A percentile compares a stretch with the other conserved stretches of the same genome.
These are phyloP conservation scores for Zaprionus obscuricornis DNA, from an alignment of 2,888 invertebrate species.

Conservation along the genomic window DNA sequence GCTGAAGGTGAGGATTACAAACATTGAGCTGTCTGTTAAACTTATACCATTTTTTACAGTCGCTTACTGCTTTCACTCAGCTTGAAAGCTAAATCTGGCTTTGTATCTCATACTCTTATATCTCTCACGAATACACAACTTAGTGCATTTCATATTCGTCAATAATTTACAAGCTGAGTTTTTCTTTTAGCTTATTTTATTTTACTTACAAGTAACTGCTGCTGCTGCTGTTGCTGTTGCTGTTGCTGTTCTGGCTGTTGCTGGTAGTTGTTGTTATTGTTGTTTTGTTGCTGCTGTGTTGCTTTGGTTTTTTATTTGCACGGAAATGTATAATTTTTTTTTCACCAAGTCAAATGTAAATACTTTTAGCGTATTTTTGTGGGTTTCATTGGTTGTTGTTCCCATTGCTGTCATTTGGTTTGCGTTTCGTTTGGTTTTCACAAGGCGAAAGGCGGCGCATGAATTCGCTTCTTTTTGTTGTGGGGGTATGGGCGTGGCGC, in stretches of 20 bases:
- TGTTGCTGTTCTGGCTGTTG: conserved; percentile 8
- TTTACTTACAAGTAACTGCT: conserved; percentile 30
- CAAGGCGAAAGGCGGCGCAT: background rate
- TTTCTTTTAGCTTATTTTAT: conserved; percentile 18
- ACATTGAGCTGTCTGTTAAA: too few relatives aligned
- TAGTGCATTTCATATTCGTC: conserved; percentile 61
- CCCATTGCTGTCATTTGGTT: conserved; percentile 52
- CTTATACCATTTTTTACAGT: too few relatives aligned
- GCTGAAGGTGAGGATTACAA: too few relatives aligned
- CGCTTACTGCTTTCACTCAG: too few relatives aligned
- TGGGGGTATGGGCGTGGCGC: conserved; percentile 57
- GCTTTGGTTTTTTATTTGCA: conserved; percentile 73
- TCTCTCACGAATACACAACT: conserved; percentile 3
- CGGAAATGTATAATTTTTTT: conserved; percentile 78
- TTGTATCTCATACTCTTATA: background rate
- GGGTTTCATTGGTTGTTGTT: conserved; percentile 64
- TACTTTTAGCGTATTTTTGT: conserved; percentile 79
- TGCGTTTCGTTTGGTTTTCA: too few relatives aligned
- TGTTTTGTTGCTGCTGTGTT: background rate
- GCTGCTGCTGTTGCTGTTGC: conserved; percentile 9
- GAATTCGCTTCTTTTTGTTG: background rate
- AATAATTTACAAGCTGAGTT: conserved; percentile 28
- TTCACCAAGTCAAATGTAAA: conserved; percentile 75
- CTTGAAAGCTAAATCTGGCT: too few relatives aligned
- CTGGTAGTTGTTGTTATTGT: conserved; percentile 2